Evolutionary conservation across 2,113 vertebrate species (phyloP).

Genomic region (Gnathonemus longibarbis): DNA sequence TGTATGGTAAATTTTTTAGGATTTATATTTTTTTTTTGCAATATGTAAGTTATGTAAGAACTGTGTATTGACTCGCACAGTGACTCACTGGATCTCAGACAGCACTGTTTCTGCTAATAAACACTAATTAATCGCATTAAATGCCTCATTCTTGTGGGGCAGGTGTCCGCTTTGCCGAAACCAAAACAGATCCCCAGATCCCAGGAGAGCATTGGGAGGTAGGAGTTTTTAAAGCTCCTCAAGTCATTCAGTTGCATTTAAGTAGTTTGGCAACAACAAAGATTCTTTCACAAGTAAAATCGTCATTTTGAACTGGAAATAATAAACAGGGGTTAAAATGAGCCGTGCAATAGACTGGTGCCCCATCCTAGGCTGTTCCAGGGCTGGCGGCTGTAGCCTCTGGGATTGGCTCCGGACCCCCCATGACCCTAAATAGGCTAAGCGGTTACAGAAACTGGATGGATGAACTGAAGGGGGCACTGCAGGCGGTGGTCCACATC

Average conservation of each 20-base stretch:
- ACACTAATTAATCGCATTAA: background rate
- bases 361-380: no score
- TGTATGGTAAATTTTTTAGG: background rate
- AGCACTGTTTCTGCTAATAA: background rate
- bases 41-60: background rate
- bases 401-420: background rate
- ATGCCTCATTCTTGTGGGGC: no score
- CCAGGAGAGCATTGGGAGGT: background rate
- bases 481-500: background rate
- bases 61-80: background rate
- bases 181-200: background rate
- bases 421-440: background rate
- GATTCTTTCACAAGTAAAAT: background rate
- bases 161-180: background rate
- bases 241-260: background rate
- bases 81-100: background rate
- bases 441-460: background rate
- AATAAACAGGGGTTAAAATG: no score
- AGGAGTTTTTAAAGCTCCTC: background rate
- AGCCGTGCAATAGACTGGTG: no score
- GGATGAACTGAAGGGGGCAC: background rate
- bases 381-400: no score
- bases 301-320: background rate
- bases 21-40: background rate
- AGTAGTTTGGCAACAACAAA: background rate